These are phyloP conservation scores for Arremon aurantiirostris DNA, from an alignment of 2,797 vertebrate species.

Conservation along the genomic window DNA sequence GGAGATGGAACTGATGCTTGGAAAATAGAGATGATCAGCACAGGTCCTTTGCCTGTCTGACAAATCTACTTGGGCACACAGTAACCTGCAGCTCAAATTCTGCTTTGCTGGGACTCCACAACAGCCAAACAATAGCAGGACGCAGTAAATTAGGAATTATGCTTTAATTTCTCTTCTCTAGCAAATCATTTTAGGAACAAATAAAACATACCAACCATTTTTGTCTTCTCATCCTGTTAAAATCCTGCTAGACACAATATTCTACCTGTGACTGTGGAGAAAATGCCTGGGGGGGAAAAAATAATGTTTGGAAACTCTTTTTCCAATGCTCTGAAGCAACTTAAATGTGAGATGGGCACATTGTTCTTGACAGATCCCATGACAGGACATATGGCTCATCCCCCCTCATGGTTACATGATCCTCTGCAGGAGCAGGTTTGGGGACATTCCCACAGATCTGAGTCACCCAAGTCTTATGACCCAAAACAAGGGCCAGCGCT, in stretches of 20 bases:
- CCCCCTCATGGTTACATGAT: not conserved
- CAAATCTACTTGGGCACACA: not conserved
- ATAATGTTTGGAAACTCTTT: not conserved
- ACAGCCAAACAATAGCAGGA: not conserved
- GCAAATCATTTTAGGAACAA: not conserved
- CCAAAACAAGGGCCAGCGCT: not conserved
- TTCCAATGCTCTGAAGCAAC: not conserved
- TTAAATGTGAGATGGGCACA: not conserved
- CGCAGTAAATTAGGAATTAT: not conserved
- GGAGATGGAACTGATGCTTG: not conserved
- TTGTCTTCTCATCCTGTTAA: not conserved
- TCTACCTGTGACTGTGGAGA: not conserved
- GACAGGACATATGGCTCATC: constrained; percentile 13
- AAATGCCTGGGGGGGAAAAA: rapidly evolving
- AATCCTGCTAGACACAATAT: not conserved
- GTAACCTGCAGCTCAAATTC: not conserved
- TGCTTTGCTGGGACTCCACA: not conserved
- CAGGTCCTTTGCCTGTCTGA: not conserved
- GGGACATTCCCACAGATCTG: constrained; percentile 42
- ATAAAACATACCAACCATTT: not conserved
- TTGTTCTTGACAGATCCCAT: not conserved
- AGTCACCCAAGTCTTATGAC: constrained; percentile 36
- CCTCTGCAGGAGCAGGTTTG: not conserved
- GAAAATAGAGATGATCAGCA: not conserved
- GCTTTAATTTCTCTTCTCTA: not conserved